Percentiles rank a stretch among this genome's conserved stretches.
phyloP scores from a whole-genome alignment of 2,888 invertebrate species.

The Philhelius pedissequus region DNA sequence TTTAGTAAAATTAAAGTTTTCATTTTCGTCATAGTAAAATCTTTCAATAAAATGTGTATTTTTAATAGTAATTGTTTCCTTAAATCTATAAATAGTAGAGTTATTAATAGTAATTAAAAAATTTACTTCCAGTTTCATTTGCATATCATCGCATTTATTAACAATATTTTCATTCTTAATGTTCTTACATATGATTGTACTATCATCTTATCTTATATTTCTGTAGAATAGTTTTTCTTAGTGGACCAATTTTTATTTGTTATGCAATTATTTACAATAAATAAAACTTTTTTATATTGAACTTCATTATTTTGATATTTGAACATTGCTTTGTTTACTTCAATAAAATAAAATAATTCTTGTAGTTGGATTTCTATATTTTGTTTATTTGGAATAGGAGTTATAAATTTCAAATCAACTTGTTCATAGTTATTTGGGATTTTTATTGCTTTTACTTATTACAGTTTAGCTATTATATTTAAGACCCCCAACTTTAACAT shows the following conservation, averaged over 20 bases:
- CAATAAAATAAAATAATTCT: too few species aligned
- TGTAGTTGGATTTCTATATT: too few species aligned
- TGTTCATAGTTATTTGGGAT: constrained; percentile 2
- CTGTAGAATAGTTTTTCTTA: background rate
- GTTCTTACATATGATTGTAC: too few species aligned
- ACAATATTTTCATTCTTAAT: too few species aligned
- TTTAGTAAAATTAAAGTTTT: too few species aligned
- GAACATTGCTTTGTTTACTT: too few species aligned
- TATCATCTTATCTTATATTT: constrained; percentile 17
- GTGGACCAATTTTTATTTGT: too few species aligned
- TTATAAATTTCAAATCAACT: constrained; percentile 12
- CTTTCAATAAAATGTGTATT: too few species aligned
- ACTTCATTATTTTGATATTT: background rate
- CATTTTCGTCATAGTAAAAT: too few species aligned
- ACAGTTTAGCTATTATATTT: background rate
- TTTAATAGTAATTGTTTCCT: background rate
- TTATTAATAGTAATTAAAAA: constrained; percentile 17
- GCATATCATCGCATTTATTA: too few species aligned
- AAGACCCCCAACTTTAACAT: too few species aligned
- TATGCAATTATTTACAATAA: constrained; percentile 8
- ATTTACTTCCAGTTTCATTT: background rate
- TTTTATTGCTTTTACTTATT: constrained; percentile 1
- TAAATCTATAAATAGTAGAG: background rate
- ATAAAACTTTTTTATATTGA: background rate
- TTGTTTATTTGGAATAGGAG: too few species aligned